These are phyloP conservation scores for Octodon degus DNA, from an alignment of 2,113 vertebrate genomes.

Conservation along the genomic window DNA sequence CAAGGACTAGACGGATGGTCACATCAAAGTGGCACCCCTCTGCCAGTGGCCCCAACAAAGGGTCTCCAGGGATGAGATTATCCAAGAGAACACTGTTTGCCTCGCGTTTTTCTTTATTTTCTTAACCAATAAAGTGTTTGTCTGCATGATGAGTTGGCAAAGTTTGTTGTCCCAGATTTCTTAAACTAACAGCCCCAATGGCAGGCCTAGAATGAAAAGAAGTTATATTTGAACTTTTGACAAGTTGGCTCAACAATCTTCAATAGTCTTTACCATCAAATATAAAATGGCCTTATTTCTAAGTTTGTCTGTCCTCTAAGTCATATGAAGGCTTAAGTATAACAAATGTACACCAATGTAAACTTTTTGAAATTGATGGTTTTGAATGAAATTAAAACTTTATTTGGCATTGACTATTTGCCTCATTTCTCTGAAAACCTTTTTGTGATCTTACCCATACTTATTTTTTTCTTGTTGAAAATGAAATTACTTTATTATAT, in stretches of 20 bases:
- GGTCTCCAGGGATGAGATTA: not conserved
- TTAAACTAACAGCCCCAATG: slow-evolving; percentile 43
- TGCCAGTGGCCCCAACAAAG: not conserved
- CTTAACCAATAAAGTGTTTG: slow-evolving; percentile 47
- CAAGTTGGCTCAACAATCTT: not conserved
- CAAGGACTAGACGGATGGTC: not conserved
- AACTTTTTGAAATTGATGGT: not conserved
- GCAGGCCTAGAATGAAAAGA: not conserved
- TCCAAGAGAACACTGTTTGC: not conserved
- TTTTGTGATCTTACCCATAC: not conserved
- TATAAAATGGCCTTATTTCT: not conserved
- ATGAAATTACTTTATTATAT: slow-evolving; percentile 15
- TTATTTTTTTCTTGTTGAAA: not conserved
- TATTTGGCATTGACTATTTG: not conserved
- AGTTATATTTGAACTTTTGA: not conserved
- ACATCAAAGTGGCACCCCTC: slow-evolving; percentile 48
- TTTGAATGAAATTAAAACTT: slow-evolving; percentile 43
- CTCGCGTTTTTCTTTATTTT: slow-evolving; percentile 60
- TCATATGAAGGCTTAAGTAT: not conserved
- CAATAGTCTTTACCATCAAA: not conserved
- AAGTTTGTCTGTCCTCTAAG: not conserved
- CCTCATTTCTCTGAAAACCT: slow-evolving; percentile 26
- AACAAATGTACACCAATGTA: not conserved
- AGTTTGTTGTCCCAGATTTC: not conserved
- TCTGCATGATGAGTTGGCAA: slow-evolving; percentile 6